Conservation (phyloP, 2,888 invertebrate species). For the Amiota communis region DNA sequence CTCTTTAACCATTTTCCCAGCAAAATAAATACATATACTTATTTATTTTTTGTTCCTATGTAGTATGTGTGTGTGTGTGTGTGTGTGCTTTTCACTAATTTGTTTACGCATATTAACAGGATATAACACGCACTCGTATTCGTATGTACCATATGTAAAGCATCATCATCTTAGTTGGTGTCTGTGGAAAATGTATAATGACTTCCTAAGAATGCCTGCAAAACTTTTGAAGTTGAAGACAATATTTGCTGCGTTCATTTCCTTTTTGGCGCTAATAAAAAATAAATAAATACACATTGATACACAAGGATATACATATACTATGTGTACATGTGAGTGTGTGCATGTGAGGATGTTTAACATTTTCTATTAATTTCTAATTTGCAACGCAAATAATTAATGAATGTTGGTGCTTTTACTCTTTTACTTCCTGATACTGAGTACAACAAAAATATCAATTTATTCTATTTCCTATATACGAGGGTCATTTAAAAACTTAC, state of each 20-base stretch:
- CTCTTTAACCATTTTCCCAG: background rate
- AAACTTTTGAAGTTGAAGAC: conserved; percentile 46
- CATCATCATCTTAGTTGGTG: too few species aligned
- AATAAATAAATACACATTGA: conserved; percentile 36
- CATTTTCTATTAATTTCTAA: conserved; percentile 52
- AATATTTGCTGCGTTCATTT: conserved; percentile 38
- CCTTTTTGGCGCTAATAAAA: conserved; percentile 43
- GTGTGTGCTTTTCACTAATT: conserved; percentile 35
- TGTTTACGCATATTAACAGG: conserved; percentile 42
- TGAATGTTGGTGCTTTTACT: conserved; percentile 14
- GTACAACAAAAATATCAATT: too few species aligned
- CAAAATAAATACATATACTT: too few species aligned
- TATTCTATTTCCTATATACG: too few species aligned
- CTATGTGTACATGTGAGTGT: conserved; percentile 8
- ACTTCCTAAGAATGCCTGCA: conserved; percentile 28
- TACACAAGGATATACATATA: background rate
- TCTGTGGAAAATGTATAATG: conserved; percentile 10
- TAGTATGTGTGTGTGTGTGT: conserved; percentile 29
- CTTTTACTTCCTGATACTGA: background rate
- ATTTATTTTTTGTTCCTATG: background rate
- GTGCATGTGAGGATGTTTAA: conserved; percentile 28
- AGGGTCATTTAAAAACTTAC: too few species aligned
- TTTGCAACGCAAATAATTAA: conserved; percentile 52
- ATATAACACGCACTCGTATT: conserved; percentile 6
- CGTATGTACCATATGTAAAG: conserved; percentile 41